Evolutionary conservation across 2,797 vertebrate genomes (phyloP).

Genomic region (Hypotaenidia philippensis): DNA sequence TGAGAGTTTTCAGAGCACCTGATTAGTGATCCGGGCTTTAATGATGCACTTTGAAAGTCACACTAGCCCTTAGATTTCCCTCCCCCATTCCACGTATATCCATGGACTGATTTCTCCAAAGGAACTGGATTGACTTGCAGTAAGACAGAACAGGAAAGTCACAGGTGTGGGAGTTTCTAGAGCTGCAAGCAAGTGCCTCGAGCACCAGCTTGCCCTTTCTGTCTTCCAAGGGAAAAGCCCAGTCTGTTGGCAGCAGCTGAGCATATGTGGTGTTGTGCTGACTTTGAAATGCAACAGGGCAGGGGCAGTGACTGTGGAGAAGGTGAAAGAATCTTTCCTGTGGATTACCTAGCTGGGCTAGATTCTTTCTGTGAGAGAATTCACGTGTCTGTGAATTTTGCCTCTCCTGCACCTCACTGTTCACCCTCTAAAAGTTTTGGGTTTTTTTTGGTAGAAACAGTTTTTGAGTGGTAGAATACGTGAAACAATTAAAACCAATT

Average conservation of each 20-base stretch:
- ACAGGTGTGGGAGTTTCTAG: fast-evolving
- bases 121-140: neutral
- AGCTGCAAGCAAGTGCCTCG: neutral
- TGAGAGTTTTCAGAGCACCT: neutral
- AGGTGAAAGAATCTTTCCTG: neutral
- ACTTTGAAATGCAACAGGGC: fast-evolving
- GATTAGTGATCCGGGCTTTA: neutral
- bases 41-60: neutral
- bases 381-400: neutral
- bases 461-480: neutral
- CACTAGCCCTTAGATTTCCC: neutral
- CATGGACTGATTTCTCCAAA: neutral
- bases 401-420: fast-evolving
- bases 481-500: neutral
- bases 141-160: neutral
- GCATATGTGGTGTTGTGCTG: neutral
- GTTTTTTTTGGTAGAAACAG: neutral
- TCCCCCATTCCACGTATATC: fast-evolving
- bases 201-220: neutral
- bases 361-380: neutral
- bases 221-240: neutral
- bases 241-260: fast-evolving
- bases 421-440: fast-evolving
- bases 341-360: neutral
- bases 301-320: neutral